A percentile compares a stretch with the other conserved stretches of the same genome.
Conservation (phyloP, 1,140 invertebrate species). For the Luehdorfia chinensis region DNA sequence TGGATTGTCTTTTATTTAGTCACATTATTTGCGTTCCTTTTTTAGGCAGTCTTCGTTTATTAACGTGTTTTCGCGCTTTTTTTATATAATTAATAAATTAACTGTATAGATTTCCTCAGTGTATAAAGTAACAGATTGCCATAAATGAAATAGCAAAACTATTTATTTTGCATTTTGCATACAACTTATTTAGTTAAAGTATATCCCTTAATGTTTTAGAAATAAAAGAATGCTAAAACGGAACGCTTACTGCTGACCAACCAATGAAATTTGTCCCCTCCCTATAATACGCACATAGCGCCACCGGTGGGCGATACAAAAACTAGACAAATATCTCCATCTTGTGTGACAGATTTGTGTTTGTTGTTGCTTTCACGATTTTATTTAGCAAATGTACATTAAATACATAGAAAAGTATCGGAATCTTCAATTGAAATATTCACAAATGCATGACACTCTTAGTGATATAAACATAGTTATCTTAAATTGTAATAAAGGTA, state of each 20-base stretch:
- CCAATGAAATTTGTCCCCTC: constrained; percentile 47
- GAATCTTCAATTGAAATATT: constrained; percentile 30
- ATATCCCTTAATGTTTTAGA: no score
- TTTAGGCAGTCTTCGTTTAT: not conserved
- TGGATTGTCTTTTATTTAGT: constrained; percentile 35
- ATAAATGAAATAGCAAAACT: no score
- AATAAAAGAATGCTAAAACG: constrained; percentile 23
- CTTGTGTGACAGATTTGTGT: constrained; percentile 77
- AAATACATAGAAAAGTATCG: constrained; percentile 50
- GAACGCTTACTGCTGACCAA: constrained; percentile 38
- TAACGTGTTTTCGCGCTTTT: not conserved
- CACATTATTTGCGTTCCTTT: constrained; percentile 44
- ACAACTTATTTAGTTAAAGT: no score
- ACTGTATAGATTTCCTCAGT: no score
- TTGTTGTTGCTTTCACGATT: constrained; percentile 74
- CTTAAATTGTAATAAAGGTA: constrained; percentile 40
- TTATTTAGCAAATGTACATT: constrained; percentile 56
- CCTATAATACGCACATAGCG: constrained; percentile 48
- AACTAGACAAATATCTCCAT: constrained; percentile 75
- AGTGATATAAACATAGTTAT: constrained; percentile 30
- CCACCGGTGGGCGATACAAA: constrained; percentile 55
- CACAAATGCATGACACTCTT: constrained; percentile 23
- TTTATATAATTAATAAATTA: no score
- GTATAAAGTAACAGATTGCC: no score
- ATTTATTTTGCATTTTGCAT: no score